Percentiles rank a stretch among this genome's conserved stretches.
Evolutionary conservation across 2,113 vertebrate genomes (phyloP).

Genomic region (Eptesicus fuscus): DNA sequence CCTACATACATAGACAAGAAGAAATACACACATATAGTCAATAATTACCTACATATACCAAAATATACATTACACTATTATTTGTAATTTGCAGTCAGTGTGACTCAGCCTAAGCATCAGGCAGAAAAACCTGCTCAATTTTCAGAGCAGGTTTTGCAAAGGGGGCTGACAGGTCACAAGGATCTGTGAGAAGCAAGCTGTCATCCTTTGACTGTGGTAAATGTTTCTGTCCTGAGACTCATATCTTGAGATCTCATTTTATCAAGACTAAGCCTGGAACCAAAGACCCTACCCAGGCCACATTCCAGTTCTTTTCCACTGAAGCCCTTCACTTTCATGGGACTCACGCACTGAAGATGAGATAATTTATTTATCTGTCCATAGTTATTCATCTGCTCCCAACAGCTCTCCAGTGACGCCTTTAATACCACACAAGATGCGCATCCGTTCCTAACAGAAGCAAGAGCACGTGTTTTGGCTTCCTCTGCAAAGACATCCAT

Average conservation of each 20-base stretch:
- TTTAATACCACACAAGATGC: neutral
- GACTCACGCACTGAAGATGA: neutral
- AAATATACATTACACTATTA: neutral
- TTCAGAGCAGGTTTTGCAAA: neutral
- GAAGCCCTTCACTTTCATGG: neutral
- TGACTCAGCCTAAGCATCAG: neutral
- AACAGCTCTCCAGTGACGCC: neutral
- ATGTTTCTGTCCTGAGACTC: neutral
- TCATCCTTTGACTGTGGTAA: neutral
- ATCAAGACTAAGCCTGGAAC: neutral
- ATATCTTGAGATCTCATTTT: neutral
- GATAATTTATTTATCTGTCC: neutral
- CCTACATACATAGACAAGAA: neutral
- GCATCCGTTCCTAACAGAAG: neutral
- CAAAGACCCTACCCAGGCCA: neutral
- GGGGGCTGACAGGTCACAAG: neutral
- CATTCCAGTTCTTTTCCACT: neutral
- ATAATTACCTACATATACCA: neutral
- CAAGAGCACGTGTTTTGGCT: neutral
- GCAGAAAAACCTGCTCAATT: neutral
- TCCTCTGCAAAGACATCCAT: slow-evolving; percentile 11
- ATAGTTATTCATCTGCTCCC: neutral
- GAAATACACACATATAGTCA: neutral
- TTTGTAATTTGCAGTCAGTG: neutral
- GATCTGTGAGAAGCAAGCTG: neutral